phyloP scores from a whole-genome alignment of 2,888 invertebrate species.

The Hirtodrosophila confusa region DNA sequence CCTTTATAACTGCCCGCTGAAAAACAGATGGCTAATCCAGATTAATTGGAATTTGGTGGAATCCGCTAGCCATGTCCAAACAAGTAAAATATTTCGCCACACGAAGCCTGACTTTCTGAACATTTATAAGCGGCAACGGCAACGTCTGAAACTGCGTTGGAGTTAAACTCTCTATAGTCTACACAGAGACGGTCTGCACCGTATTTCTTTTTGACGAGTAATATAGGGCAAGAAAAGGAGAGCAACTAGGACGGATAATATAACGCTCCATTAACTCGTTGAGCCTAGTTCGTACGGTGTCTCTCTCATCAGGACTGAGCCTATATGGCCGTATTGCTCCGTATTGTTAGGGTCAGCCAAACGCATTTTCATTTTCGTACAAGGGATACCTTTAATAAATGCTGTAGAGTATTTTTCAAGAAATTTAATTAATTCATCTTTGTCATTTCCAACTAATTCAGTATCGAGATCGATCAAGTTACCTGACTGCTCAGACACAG shows the following conservation, averaged over 20 bases:
- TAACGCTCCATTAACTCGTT: neutral
- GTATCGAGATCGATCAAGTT: too few relatives aligned
- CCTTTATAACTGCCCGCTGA: neutral
- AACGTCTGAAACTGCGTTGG: neutral
- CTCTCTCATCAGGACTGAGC: neutral
- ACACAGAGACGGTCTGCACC: neutral
- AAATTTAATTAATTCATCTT: too few relatives aligned
- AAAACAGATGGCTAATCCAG: too few relatives aligned
- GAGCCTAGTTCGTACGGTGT: too few relatives aligned
- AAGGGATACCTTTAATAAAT: too few relatives aligned
- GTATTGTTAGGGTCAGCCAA: too few relatives aligned
- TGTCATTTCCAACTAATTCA: too few relatives aligned
- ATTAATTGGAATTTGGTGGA: too few relatives aligned
- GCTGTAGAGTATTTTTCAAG: too few relatives aligned
- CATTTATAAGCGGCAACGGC: neutral
- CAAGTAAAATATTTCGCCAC: constrained; percentile 3
- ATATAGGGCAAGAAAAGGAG: neutral
- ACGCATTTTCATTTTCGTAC: too few relatives aligned
- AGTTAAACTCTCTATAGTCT: neutral
- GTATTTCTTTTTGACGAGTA: neutral
- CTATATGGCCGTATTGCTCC: too few relatives aligned
- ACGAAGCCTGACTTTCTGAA: constrained; percentile 2
- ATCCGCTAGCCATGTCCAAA: too few relatives aligned
- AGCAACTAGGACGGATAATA: neutral
- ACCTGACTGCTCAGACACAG: neutral